Evolutionary conservation across 2,888 invertebrate genomes (phyloP).

Genomic region (Drosophila austrosaltans): DNA sequence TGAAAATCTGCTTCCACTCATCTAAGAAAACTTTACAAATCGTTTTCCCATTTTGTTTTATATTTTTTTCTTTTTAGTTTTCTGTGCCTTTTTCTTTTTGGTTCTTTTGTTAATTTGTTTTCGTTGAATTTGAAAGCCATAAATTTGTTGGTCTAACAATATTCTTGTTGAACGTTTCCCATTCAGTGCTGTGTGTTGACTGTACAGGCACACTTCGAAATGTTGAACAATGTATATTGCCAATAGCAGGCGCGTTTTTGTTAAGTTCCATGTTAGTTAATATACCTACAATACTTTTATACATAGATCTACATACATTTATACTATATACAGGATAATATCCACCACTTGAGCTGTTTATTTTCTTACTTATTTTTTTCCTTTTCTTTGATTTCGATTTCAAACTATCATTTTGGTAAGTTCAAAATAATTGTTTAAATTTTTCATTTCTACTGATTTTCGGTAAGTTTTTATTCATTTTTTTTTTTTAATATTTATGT

Average conservation of each 20-base stretch:
- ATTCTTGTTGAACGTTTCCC: slow-evolving; percentile 68
- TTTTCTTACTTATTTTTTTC: slow-evolving; percentile 13
- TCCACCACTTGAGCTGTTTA: slow-evolving; percentile 2
- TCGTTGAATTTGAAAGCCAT: slow-evolving; percentile 64
- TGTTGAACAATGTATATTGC: slow-evolving; percentile 72
- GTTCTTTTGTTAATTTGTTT: slow-evolving; percentile 56
- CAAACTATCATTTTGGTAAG: background rate
- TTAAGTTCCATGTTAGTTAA: slow-evolving; percentile 49
- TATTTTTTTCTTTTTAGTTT: slow-evolving; percentile 34
- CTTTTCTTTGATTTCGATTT: slow-evolving; percentile 14
- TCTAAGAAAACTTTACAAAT: background rate
- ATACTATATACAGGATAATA: background rate
- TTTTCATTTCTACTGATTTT: slow-evolving; percentile 15
- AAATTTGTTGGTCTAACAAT: slow-evolving; percentile 81
- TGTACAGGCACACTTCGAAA: slow-evolving; percentile 51
- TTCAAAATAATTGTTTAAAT: background rate
- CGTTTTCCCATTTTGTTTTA: background rate
- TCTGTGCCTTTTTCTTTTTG: slow-evolving; percentile 62
- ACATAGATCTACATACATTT: background rate
- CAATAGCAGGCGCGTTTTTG: slow-evolving; percentile 73
- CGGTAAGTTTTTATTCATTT: background rate
- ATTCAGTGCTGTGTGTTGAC: slow-evolving; percentile 1
- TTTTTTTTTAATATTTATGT: slow-evolving; percentile 5
- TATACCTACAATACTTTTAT: slow-evolving; percentile 10
- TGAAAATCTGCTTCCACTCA: slow-evolving; percentile 4